phyloP scores from a whole-genome alignment of 2,113 vertebrate genomes.

The Pipa parva region DNA sequence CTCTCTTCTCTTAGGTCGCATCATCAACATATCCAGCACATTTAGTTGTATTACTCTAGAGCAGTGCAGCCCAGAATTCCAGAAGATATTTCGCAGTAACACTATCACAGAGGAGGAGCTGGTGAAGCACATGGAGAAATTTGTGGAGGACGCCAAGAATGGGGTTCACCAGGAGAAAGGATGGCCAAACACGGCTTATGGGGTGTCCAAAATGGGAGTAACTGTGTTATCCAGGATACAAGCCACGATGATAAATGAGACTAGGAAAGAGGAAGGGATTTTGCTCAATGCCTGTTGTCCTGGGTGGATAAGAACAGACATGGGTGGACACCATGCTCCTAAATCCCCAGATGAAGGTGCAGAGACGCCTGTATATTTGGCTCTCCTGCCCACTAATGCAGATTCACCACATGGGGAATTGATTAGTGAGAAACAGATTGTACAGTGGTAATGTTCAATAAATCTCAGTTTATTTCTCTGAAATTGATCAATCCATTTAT shows the following conservation, averaged over 20 bases:
- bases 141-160: slow-evolving; percentile 68
- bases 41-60: slow-evolving; percentile 49
- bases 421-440: slow-evolving; percentile 71
- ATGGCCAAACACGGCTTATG: slow-evolving; percentile 75
- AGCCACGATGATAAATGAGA: slow-evolving; percentile 60
- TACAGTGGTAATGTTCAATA: slow-evolving; percentile 76
- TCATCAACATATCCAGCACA: slow-evolving; percentile 82
- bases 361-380: slow-evolving; percentile 79
- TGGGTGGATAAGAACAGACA: slow-evolving; percentile 87
- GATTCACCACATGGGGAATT: slow-evolving; percentile 74
- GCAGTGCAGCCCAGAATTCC: slow-evolving; percentile 68
- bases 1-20: slow-evolving; percentile 62
- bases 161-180: slow-evolving; percentile 63
- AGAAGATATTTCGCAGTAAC: slow-evolving; percentile 74
- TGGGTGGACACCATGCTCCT: slow-evolving; percentile 72
- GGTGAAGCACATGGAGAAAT: slow-evolving; percentile 74
- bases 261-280: slow-evolving; percentile 71
- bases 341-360: slow-evolving; percentile 85
- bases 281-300: slow-evolving; percentile 89
- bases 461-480: no score
- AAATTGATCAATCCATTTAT: no score
- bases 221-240: slow-evolving; percentile 82
- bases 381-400: slow-evolving; percentile 68
- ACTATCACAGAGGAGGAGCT: slow-evolving; percentile 82
- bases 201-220: slow-evolving; percentile 77